A percentile compares a stretch with the other conserved stretches of the same genome.
phyloP scores from a whole-genome alignment of 2,113 vertebrate species.

The Psilopogon haemacephalus region DNA sequence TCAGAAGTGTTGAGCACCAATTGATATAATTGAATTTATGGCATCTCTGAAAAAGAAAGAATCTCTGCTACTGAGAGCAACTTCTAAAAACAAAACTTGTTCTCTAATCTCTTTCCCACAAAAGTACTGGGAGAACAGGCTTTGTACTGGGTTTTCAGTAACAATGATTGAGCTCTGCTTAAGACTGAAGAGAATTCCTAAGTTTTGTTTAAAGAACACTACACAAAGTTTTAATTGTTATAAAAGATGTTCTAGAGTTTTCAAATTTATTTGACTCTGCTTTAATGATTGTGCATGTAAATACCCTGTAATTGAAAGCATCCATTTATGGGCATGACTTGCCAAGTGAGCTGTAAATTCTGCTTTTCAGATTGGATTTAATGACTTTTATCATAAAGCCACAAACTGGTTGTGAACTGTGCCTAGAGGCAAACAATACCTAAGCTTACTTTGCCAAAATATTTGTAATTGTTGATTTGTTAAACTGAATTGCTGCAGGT shows the following conservation, averaged over 20 bases:
- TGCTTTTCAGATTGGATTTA: slow-evolving; percentile 72
- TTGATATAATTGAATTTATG: slow-evolving; percentile 60
- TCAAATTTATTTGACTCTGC: not conserved
- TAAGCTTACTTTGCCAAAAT: slow-evolving; percentile 72
- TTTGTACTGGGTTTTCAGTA: not conserved
- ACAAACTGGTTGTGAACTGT: slow-evolving; percentile 64
- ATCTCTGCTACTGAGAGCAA: not conserved
- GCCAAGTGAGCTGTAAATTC: slow-evolving; percentile 69
- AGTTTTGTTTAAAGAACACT: slow-evolving; percentile 22
- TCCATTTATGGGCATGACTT: slow-evolving; percentile 58
- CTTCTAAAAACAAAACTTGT: slow-evolving; percentile 19
- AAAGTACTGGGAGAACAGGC: slow-evolving; percentile 21
- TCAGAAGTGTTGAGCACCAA: not conserved
- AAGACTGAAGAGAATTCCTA: not conserved
- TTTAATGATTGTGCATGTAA: slow-evolving; percentile 51
- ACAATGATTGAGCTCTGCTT: not conserved
- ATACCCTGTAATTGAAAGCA: slow-evolving; percentile 59
- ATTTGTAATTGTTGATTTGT: slow-evolving; percentile 71
- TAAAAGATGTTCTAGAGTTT: slow-evolving; percentile 40
- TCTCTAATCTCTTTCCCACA: slow-evolving; percentile 20
- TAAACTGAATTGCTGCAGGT: slow-evolving; percentile 71
- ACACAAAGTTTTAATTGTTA: slow-evolving; percentile 30
- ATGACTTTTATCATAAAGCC: slow-evolving; percentile 69
- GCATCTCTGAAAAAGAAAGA: not conserved
- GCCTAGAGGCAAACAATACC: slow-evolving; percentile 66